These are phyloP conservation scores for Cynaeus angustus DNA, from an alignment of 2,888 invertebrate species.

Conservation along the genomic window DNA sequence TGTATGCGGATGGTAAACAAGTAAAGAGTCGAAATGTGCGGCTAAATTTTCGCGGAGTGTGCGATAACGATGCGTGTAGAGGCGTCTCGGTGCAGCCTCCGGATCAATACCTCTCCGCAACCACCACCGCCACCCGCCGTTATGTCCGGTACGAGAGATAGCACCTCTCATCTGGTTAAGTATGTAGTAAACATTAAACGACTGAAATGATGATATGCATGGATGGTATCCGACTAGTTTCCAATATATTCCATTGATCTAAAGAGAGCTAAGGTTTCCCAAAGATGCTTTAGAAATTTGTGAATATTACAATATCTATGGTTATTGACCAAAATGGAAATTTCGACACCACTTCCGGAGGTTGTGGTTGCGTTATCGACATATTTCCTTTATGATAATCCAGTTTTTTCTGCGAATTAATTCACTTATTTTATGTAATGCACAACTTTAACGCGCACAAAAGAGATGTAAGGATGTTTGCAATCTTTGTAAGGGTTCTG, in stretches of 20 bases:
- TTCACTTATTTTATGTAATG: neutral
- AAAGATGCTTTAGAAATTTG: too few relatives aligned
- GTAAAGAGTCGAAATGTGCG: slow-evolving; percentile 50
- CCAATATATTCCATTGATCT: neutral
- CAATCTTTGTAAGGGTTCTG: too few relatives aligned
- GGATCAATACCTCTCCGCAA: slow-evolving; percentile 60
- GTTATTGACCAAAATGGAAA: too few relatives aligned
- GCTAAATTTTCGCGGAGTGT: slow-evolving; percentile 55
- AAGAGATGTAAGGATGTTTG: neutral
- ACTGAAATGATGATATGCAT: slow-evolving; percentile 28
- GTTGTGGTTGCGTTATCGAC: neutral
- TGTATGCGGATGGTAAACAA: slow-evolving; percentile 43
- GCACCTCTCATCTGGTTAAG: slow-evolving; percentile 48
- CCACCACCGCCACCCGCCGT: slow-evolving; percentile 54
- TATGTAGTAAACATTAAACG: slow-evolving; percentile 50
- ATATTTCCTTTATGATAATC: slow-evolving; percentile 37
- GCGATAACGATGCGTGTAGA: slow-evolving; percentile 59
- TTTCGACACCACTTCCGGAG: neutral
- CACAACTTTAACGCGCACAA: slow-evolving; percentile 18
- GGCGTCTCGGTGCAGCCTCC: slow-evolving; percentile 61
- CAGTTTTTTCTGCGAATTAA: slow-evolving; percentile 30
- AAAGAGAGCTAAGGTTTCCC: too few relatives aligned
- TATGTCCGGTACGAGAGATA: slow-evolving; percentile 43
- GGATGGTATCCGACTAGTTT: neutral
- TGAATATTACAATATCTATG: too few relatives aligned